Conservation (phyloP, 1,140 invertebrate genomes). For the Drosophila gunungcola region DNA sequence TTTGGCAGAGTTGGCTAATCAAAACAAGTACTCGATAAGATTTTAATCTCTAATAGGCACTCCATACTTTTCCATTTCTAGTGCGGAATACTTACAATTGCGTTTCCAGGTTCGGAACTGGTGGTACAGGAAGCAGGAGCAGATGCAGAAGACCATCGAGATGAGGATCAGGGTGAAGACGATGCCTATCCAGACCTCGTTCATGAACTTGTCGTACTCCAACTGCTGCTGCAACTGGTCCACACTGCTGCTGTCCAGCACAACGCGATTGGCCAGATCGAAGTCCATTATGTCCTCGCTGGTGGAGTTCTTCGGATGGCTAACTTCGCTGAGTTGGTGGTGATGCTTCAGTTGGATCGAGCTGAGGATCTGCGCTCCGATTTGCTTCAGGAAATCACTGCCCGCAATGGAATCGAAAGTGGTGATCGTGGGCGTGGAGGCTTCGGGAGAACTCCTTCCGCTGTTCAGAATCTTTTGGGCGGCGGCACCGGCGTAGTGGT, state of each 20-base stretch:
- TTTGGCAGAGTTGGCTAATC: slow-evolving; percentile 16
- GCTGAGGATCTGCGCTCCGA: slow-evolving; percentile 72
- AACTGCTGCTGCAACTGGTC: slow-evolving; percentile 78
- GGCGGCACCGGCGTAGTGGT: slow-evolving; percentile 58
- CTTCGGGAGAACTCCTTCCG: slow-evolving; percentile 49
- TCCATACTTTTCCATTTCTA: background rate
- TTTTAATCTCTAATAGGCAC: slow-evolving; percentile 12
- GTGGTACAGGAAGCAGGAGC: slow-evolving; percentile 83
- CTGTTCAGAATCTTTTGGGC: slow-evolving; percentile 75
- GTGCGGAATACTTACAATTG: slow-evolving; percentile 77
- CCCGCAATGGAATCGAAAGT: slow-evolving; percentile 48
- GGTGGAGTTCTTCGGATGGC: slow-evolving; percentile 37
- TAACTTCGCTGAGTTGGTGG: slow-evolving; percentile 33
- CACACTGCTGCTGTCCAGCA: slow-evolving; percentile 72
- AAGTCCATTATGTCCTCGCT: slow-evolving; percentile 64
- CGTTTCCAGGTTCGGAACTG: slow-evolving; percentile 83
- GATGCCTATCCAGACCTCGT: slow-evolving; percentile 84
- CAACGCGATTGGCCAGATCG: slow-evolving; percentile 65
- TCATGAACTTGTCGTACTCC: slow-evolving; percentile 84
- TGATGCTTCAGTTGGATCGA: slow-evolving; percentile 74
- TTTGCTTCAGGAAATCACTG: slow-evolving; percentile 74
- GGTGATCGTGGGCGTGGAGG: slow-evolving; percentile 69
- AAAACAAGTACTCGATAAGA: slow-evolving; percentile 32
- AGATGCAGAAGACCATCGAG: slow-evolving; percentile 83
- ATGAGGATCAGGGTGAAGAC: slow-evolving; percentile 81